Percentiles rank a stretch among this genome's conserved stretches.
Conservation (phyloP, 2,797 vertebrate genomes). For the Pangasius mekongensis region DNA sequence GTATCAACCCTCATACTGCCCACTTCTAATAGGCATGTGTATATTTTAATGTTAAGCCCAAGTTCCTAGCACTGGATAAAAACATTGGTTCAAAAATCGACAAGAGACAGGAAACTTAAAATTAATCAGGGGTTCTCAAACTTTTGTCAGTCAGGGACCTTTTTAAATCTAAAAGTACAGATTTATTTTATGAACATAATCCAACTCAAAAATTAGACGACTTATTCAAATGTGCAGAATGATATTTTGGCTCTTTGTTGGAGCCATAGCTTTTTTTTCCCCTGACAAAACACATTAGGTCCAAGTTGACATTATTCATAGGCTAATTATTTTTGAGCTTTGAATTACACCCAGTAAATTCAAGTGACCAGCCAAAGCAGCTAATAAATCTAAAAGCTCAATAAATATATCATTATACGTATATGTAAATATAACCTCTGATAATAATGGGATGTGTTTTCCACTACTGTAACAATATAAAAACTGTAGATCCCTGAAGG, state of each 20-base stretch:
- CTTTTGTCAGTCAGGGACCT: no score
- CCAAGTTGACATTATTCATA: not conserved
- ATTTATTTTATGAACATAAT: not conserved
- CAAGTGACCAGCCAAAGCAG: not conserved
- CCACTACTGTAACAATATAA: not conserved
- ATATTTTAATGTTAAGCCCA: no score
- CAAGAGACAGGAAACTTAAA: no score
- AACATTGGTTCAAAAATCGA: no score
- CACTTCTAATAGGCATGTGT: no score
- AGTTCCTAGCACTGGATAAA: no score
- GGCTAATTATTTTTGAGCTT: not conserved
- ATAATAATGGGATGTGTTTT: not conserved
- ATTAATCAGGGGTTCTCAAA: no score
- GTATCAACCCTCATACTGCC: no score
- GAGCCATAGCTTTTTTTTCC: not conserved
- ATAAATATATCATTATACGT: no score
- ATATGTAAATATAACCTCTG: not conserved
- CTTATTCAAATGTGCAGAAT: no score
- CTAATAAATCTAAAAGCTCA: no score
- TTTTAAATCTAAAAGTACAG: not conserved
- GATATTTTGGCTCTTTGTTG: not conserved
- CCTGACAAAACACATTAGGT: not conserved
- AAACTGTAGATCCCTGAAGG: no score
- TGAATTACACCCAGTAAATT: not conserved
- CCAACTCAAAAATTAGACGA: not conserved